Evolutionary conservation across 1,140 invertebrate species (phyloP), one percentile per base, ranked within the genome.

Genomic region (Drosophila mauritiana): DNA sequence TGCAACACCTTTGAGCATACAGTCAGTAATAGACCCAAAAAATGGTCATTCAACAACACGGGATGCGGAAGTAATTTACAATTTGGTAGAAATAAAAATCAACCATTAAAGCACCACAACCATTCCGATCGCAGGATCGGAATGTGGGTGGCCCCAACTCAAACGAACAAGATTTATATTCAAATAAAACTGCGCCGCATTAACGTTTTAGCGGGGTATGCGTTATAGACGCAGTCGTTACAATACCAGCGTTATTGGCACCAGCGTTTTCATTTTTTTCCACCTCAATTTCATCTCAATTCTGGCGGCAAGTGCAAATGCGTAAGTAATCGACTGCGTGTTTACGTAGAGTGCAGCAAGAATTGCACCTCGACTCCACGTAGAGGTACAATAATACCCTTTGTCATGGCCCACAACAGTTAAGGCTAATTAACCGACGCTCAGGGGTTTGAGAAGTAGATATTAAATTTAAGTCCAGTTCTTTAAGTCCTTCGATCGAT

Each of bases 151-250:
- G 69, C 36, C 57, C 59, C 79, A 76, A 64, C 76, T 80, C 72
- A 88, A 88, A 89, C 89, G 83, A 84, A 89, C 80, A 88, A 88
- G 84, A 88, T 89, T 89, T 88, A 88, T 88, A 80, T 88, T 88
- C 80, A 88, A 89, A 89, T 88, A 88, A 88, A 88, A 73, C 80
- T 73, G 57, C 59, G 70, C 59, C 76, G 59, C 83, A 88, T 89
- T 88, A 89, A 84, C 79, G 73, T 82, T 73, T 65, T 63, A 59
- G 64, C 39, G 57, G 49, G 46, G 39, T 22, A 56, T 17, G 43
- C 69, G 36, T 31, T 13, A 13, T 4, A 11, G 36, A 42, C 45
- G 36, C 25, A 20, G 17, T 37, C 46, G 20, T 36, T 17, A 15
- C 69, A 67, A 65, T 70, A 83, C 76, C 17, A 17, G 17, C 83